Percentiles rank a stretch among this genome's conserved stretches.
Evolutionary conservation across 2,888 invertebrate species (phyloP).

Genomic region (Thera obeliscata): DNA sequence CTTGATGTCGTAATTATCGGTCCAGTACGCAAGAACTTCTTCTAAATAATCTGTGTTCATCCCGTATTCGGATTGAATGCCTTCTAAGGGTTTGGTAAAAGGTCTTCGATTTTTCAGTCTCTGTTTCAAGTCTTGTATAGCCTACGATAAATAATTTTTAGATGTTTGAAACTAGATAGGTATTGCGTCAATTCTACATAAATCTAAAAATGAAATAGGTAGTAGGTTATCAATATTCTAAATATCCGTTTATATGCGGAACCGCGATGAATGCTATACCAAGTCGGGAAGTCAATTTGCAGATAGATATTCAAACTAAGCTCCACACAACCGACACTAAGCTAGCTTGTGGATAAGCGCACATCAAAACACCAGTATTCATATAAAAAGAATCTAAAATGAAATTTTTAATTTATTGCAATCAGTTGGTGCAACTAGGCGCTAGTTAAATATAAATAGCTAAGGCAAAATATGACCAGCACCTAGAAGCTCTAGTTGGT

Average conservation of each 20-base stretch:
- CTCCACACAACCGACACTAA: neutral
- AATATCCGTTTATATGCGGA: too few relatives aligned
- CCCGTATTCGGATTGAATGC: constrained; percentile 91
- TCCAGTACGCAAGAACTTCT: constrained; percentile 90
- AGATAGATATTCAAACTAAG: too few relatives aligned
- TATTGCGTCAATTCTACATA: too few relatives aligned
- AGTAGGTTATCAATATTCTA: too few relatives aligned
- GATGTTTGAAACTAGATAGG: too few relatives aligned
- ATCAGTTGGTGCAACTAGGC: constrained; percentile 12
- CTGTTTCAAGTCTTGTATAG: constrained; percentile 84
- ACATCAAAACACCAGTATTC: neutral
- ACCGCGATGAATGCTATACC: too few relatives aligned
- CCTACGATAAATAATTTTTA: constrained; percentile 54
- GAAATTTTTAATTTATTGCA: neutral
- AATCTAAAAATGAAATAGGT: too few relatives aligned
- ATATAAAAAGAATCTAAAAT: neutral
- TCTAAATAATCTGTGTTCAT: constrained; percentile 89
- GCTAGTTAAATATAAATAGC: constrained; percentile 5
- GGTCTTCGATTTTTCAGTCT: constrained; percentile 82
- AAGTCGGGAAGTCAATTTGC: too few relatives aligned
- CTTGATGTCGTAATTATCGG: constrained; percentile 86
- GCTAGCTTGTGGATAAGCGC: neutral
- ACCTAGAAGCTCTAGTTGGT: too few relatives aligned
- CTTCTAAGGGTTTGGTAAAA: constrained; percentile 86
- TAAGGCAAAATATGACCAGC: constrained; percentile 49